A percentile compares a stretch with the other conserved stretches of the same genome.
phyloP scores from a whole-genome alignment of 2,888 invertebrate genomes.

The Dilophus febrilis region DNA sequence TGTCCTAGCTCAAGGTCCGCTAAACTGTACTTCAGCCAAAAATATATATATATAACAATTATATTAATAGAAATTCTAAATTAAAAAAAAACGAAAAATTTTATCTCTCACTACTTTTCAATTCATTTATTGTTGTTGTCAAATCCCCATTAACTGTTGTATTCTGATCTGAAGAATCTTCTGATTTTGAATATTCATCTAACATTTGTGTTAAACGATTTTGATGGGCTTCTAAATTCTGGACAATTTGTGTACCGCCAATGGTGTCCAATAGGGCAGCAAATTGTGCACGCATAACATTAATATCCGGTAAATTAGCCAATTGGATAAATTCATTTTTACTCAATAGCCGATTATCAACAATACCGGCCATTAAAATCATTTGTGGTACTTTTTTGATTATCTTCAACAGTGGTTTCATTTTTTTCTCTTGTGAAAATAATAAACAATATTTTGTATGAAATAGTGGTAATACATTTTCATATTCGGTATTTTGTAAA shows the following conservation, averaged over 20 bases:
- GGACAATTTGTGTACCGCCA: constrained; percentile 39
- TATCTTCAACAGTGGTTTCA: constrained; percentile 42
- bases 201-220: constrained; percentile 47
- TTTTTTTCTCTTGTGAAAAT: constrained; percentile 49
- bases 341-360: constrained; percentile 49
- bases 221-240: constrained; percentile 50
- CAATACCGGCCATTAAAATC: constrained; percentile 57
- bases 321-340: constrained; percentile 50
- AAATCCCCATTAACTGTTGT: too few species aligned
- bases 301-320: constrained; percentile 45
- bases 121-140: too few species aligned
- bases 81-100: too few species aligned
- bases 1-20: too few species aligned
- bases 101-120: too few species aligned
- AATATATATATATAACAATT: too few species aligned
- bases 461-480: constrained; percentile 45
- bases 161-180: too few species aligned
- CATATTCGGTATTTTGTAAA: constrained; percentile 47
- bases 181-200: constrained; percentile 34
- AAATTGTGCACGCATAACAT: constrained; percentile 45
- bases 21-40: too few species aligned
- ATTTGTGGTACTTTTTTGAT: constrained; percentile 54
- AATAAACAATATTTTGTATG: constrained; percentile 45
- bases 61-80: too few species aligned
- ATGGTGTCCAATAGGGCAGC: constrained; percentile 50